Evolutionary conservation across 2,888 invertebrate species (phyloP), one percentile per base, ranked within the genome.

Genomic region (Lasioglossum vierecki): DNA sequence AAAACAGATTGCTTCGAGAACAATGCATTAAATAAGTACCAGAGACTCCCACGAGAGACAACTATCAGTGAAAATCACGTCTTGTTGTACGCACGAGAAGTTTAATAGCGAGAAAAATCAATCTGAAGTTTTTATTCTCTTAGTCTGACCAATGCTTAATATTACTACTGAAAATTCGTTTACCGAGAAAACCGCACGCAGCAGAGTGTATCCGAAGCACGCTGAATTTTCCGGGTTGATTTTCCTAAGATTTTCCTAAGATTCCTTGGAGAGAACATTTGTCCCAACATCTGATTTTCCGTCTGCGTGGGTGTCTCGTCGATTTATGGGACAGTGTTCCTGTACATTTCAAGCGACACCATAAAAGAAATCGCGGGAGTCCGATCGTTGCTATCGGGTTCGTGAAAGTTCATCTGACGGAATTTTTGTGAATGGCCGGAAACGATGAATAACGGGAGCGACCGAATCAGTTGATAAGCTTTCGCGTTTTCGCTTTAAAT

Each of bases 401-500:
- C 9, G n/a, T 11, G 8, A 3, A 81, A 30, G 57, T 60, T 79
- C 26, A 49, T 30, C 44, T 6, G 13, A 66, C 35, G 30, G 30
- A 82, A 79, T 79, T 82, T 79, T 73, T 66, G 30, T n/a, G 39
- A 78, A 49, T 53, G 30, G 4, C 53, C 53, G 71, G 30, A 68
- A 3, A 22, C 41, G 1, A 35, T 30, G 46, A 72, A 53, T 30
- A 30, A 66, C 3, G 30, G 39, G 11, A 39, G 15, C 13, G 66
- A 35, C 9, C 15, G n/a, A 53, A 53, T 30, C 22, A 63, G 70
- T 71, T 46, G 75, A 72, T 76, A 53, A 76, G 71, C 70, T 30
- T 30, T 15, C 22, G 60, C 60, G 57, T 71, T 84, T 80, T 72
- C 82, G 49, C 66, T 76, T 76, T 79, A 46, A 75, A 75, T 74